These are phyloP conservation scores for Belgica antarctica DNA, from an alignment of 2,888 invertebrate species.

Conservation along the genomic window DNA sequence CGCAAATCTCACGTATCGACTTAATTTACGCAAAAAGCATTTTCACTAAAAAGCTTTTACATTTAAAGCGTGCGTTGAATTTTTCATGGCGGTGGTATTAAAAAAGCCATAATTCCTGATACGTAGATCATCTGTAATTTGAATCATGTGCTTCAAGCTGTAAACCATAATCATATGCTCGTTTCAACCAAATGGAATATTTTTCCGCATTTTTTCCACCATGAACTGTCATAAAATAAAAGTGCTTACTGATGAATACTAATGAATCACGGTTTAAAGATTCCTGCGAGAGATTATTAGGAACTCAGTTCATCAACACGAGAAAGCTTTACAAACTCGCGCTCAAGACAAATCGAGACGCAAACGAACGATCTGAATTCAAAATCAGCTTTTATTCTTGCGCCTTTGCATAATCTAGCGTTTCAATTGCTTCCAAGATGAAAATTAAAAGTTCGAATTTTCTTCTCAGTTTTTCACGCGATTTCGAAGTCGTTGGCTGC, in stretches of 20 bases:
- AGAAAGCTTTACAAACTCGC: neutral
- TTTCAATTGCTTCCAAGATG: neutral
- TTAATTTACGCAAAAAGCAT: neutral
- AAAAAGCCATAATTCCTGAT: slow-evolving; percentile 8
- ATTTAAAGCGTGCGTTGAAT: slow-evolving; percentile 4
- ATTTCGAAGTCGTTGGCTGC: neutral
- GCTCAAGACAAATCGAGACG: neutral
- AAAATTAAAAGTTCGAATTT: slow-evolving; percentile 4
- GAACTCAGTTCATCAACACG: too few relatives aligned
- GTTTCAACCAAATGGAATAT: too few relatives aligned
- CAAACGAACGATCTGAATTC: neutral
- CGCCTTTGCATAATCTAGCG: neutral
- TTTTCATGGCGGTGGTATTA: slow-evolving; percentile 9
- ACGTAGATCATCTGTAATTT: slow-evolving; percentile 11
- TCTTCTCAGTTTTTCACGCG: slow-evolving; percentile 40
- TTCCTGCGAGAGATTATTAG: too few relatives aligned
- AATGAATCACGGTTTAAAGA: neutral
- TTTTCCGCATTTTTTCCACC: neutral
- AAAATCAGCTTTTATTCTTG: slow-evolving; percentile 4
- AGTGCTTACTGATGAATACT: slow-evolving; percentile 1
- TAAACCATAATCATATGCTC: slow-evolving; percentile 7
- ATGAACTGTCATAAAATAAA: slow-evolving; percentile 1
- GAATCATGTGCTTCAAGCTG: slow-evolving; percentile 11
- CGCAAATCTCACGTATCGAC: too few relatives aligned
- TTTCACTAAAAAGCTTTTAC: neutral